Evolutionary conservation across 2,113 vertebrate genomes (phyloP).

Genomic region (Pavo muticus): DNA sequence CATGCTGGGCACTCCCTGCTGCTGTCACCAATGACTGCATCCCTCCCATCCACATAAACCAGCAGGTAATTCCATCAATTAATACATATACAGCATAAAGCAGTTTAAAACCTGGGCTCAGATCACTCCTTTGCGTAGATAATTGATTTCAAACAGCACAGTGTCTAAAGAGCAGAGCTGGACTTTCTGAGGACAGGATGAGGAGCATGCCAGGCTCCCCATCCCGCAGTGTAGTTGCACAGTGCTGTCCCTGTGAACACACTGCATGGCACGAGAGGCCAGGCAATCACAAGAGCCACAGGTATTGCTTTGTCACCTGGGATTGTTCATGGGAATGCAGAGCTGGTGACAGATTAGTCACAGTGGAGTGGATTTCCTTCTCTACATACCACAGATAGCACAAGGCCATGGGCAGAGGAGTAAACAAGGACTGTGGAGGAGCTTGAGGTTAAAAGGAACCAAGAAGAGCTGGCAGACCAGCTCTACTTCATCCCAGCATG

Average conservation of each 20-base stretch:
- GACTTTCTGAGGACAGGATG: not conserved
- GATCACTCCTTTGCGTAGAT: not conserved
- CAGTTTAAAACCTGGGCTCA: not conserved
- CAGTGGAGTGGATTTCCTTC: not conserved
- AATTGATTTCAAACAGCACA: accelerated
- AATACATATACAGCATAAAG: not conserved
- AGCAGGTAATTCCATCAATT: not conserved
- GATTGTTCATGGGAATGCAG: not conserved
- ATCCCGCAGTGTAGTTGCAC: accelerated
- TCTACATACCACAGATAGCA: not conserved
- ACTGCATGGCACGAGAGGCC: accelerated
- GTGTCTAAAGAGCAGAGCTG: not conserved
- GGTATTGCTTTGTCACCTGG: not conserved
- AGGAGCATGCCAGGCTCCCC: not conserved
- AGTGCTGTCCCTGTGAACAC: not conserved
- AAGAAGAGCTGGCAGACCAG: not conserved
- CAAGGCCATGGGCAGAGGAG: not conserved
- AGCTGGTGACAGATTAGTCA: not conserved
- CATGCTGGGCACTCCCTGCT: accelerated
- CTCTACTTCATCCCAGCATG: not conserved
- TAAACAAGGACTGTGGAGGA: not conserved
- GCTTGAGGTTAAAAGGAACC: not conserved
- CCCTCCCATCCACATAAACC: not conserved
- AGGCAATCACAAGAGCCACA: not conserved
- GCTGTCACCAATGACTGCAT: not conserved